Evolutionary conservation across 2,888 invertebrate species (phyloP).

Genomic region (Anodontia alba): DNA sequence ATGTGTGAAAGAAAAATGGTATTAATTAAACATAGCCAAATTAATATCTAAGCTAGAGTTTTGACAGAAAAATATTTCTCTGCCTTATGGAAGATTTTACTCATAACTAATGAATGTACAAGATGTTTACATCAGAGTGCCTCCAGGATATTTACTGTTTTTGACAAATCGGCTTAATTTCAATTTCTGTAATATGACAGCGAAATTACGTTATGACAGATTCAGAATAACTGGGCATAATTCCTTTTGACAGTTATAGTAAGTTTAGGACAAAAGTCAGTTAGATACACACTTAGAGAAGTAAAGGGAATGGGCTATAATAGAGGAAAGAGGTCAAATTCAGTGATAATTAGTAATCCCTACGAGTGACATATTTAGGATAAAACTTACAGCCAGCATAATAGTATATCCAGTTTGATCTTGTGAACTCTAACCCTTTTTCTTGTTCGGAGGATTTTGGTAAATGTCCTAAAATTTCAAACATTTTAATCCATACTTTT

Average conservation of each 20-base stretch:
- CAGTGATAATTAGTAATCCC: too few species aligned
- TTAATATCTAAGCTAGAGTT: background rate
- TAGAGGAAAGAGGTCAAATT: too few species aligned
- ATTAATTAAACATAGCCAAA: background rate
- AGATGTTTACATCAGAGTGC: constrained; percentile 5
- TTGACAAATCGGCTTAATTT: constrained; percentile 13
- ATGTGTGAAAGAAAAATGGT: background rate
- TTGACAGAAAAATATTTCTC: background rate
- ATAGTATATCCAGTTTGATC: too few species aligned
- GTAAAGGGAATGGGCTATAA: too few species aligned
- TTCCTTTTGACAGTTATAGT: background rate
- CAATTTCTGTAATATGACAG: constrained; percentile 9
- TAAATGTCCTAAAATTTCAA: too few species aligned
- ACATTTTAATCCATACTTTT: too few species aligned
- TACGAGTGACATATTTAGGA: too few species aligned
- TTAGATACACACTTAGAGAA: too few species aligned
- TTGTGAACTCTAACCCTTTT: too few species aligned
- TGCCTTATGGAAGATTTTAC: background rate
- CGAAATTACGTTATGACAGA: background rate
- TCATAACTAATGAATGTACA: background rate
- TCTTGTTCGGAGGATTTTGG: too few species aligned
- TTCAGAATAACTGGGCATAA: background rate
- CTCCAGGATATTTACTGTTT: background rate
- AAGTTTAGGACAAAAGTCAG: background rate
- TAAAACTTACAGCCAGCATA: too few species aligned